phyloP scores from a whole-genome alignment of 2,113 vertebrate species.

The Phalacrocorax carbo region DNA sequence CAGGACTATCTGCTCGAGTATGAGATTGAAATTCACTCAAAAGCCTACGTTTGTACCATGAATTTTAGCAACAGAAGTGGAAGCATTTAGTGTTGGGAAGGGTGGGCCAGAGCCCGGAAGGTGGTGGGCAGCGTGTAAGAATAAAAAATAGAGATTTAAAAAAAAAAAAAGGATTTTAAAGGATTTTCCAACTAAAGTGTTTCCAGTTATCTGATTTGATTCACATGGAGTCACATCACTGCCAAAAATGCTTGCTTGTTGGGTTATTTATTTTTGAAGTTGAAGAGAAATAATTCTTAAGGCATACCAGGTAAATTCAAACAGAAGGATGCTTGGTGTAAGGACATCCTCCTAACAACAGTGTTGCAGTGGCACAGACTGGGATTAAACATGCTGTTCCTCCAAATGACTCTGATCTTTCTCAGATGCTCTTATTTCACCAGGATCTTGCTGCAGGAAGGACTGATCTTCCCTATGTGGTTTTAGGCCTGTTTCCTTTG shows the following conservation, averaged over 20 bases:
- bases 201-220: constrained; percentile 59
- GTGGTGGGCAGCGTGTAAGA: background rate
- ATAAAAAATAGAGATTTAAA: background rate
- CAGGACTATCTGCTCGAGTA: background rate
- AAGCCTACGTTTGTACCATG: background rate
- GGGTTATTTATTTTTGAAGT: background rate
- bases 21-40: constrained; percentile 25
- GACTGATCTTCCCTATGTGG: background rate
- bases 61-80: constrained; percentile 52
- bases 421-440: background rate
- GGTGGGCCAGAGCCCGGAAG: background rate
- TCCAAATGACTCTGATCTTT: background rate
- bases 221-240: background rate
- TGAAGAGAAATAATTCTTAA: constrained; percentile 22
- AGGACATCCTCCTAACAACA: background rate
- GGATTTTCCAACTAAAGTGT: constrained; percentile 32
- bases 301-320: constrained; percentile 25
- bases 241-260: constrained; percentile 13
- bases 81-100: background rate
- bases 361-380: background rate
- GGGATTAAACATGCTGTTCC: background rate
- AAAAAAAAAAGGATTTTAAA: background rate
- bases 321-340: background rate
- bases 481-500: background rate
- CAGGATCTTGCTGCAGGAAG: background rate